phyloP scores from a whole-genome alignment of 2,113 vertebrate genomes.

The Eulacestoma nigropectus region DNA sequence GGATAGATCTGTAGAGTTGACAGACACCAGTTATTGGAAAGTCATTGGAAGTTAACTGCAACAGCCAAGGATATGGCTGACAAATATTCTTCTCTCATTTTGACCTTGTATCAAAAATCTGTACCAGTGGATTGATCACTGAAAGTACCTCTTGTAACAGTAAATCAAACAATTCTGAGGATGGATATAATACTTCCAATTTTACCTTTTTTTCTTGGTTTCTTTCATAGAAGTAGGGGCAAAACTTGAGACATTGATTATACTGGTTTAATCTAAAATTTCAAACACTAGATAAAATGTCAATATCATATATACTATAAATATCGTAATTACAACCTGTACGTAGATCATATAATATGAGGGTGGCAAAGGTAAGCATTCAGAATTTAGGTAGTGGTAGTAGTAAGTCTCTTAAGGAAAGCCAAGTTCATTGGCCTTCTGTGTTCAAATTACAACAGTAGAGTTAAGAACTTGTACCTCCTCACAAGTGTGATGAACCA shows the following conservation, averaged over 20 bases:
- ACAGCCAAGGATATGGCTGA: neutral
- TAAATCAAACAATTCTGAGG: neutral
- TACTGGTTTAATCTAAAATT: neutral
- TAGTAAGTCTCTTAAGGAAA: neutral
- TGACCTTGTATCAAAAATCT: neutral
- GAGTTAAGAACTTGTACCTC: neutral
- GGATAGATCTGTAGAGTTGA: neutral
- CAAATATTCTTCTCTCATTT: neutral
- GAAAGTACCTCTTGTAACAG: neutral
- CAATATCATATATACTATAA: neutral
- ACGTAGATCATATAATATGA: neutral
- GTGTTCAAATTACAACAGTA: neutral
- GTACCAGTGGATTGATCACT: neutral
- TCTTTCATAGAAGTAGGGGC: neutral
- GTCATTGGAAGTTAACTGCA: neutral
- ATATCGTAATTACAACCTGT: neutral
- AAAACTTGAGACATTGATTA: neutral
- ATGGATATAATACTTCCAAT: neutral
- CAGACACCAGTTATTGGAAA: neutral
- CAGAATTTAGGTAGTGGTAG: neutral
- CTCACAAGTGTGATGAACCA: neutral
- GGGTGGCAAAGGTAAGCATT: neutral
- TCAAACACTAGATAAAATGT: neutral
- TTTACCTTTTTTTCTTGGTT: neutral
- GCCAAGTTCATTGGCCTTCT: neutral